phyloP scores from a whole-genome alignment of 2,888 invertebrate species.

The Pterostichus niger region DNA sequence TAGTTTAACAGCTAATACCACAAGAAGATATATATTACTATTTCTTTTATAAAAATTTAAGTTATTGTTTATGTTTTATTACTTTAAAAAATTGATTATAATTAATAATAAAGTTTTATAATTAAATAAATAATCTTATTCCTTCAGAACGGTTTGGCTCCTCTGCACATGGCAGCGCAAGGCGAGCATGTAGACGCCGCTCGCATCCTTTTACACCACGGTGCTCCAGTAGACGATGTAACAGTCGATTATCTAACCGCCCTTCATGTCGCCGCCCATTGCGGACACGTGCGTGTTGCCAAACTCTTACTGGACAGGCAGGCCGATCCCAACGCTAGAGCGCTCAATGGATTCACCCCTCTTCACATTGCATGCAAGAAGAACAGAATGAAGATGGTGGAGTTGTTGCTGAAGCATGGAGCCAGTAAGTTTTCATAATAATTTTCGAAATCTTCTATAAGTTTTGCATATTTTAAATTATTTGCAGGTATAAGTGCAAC shows the following conservation, averaged over 20 bases:
- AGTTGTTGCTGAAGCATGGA: conserved; percentile 95
- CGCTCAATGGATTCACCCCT: conserved; percentile 98
- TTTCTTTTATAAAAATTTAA: too few relatives aligned
- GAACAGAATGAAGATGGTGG: conserved; percentile 97
- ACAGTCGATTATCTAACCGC: conserved; percentile 99
- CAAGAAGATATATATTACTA: too few relatives aligned
- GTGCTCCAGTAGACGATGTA: conserved; percentile 99
- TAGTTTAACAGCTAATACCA: too few relatives aligned
- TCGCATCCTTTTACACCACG: conserved; percentile 92
- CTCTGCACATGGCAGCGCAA: conserved; percentile 98
- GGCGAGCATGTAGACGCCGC: conserved; percentile 99
- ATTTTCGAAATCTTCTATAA: background rate
- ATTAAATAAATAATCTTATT: background rate
- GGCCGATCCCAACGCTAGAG: conserved; percentile 98
- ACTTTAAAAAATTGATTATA: too few relatives aligned
- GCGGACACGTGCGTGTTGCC: conserved; percentile 96
- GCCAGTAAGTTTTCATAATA: conserved; percentile 82
- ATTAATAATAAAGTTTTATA: too few relatives aligned
- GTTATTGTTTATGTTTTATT: too few relatives aligned
- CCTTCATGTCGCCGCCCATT: conserved; percentile 96
- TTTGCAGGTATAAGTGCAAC: conserved; percentile 82
- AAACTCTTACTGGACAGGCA: conserved; percentile 94
- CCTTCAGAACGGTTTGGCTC: conserved; percentile 91
- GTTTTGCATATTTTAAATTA: background rate
- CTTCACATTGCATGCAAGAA: conserved; percentile 99